phyloP scores from a whole-genome alignment of 2,888 invertebrate species.

The Drosophila mulleri region DNA sequence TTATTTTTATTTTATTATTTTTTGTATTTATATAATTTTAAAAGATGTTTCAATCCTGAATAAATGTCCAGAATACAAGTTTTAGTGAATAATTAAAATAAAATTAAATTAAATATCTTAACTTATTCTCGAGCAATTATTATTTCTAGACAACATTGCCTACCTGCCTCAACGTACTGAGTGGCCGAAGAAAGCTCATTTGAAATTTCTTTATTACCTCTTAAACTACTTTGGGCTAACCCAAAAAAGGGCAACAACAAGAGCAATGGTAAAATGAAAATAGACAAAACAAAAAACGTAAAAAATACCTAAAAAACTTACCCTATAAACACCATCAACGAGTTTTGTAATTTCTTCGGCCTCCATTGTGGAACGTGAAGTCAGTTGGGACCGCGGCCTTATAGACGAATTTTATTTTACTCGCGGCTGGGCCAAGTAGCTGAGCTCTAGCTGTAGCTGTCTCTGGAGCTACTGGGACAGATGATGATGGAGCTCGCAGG shows the following conservation, averaged over 20 bases:
- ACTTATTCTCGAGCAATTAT: slow-evolving; percentile 8
- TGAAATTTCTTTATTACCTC: slow-evolving; percentile 38
- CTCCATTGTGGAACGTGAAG: slow-evolving; percentile 86
- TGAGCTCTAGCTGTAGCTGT: slow-evolving; percentile 11
- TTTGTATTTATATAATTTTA: too few species aligned
- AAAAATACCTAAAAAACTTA: slow-evolving; percentile 82
- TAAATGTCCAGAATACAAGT: too few species aligned
- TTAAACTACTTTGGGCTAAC: slow-evolving; percentile 42
- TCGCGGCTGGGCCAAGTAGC: slow-evolving; percentile 9
- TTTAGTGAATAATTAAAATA: not conserved
- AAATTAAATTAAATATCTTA: not conserved
- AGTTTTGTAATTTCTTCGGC: slow-evolving; percentile 96
- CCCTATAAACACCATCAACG: slow-evolving; percentile 96
- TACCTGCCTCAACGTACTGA: slow-evolving; percentile 19
- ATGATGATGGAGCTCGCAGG: slow-evolving; percentile 18
- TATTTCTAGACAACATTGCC: slow-evolving; percentile 1
- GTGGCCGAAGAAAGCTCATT: slow-evolving; percentile 40
- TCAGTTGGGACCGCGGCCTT: slow-evolving; percentile 22
- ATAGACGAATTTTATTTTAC: slow-evolving; percentile 14
- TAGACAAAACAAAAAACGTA: not conserved
- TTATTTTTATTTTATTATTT: too few species aligned
- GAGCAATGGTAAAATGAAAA: not conserved
- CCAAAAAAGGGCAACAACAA: slow-evolving; percentile 20
- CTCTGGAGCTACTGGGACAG: slow-evolving; percentile 40
- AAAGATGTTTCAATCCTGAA: too few species aligned